Conservation (phyloP, 2,113 vertebrate genomes). For the Pungitius pungitius region DNA sequence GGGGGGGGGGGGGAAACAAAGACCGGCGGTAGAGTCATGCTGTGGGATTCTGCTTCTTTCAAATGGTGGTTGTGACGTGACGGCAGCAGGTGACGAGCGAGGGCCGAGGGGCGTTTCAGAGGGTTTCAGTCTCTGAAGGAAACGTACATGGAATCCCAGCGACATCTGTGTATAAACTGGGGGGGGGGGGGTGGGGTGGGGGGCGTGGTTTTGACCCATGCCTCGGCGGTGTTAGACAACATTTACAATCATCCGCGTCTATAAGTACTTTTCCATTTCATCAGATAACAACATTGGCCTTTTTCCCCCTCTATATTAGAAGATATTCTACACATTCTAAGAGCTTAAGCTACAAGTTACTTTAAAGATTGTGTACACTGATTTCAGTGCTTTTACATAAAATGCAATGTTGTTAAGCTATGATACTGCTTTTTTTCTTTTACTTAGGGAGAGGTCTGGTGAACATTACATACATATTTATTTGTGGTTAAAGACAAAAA, state of each 20-base stretch:
- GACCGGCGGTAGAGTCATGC: constrained; percentile 36
- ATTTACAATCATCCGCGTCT: no score
- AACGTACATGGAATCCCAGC: neutral
- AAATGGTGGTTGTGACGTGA: constrained; percentile 45
- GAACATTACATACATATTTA: no score
- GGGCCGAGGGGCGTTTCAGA: constrained; percentile 4
- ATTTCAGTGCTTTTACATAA: neutral
- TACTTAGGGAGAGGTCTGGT: neutral
- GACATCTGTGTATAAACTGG: neutral
- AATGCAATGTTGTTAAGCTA: neutral
- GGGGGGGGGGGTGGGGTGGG: no score
- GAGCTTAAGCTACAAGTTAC: no score
- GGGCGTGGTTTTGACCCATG: neutral
- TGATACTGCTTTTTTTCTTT: neutral
- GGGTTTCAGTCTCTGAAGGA: constrained; percentile 15
- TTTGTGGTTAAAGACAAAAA: no score
- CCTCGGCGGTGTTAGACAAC: neutral
- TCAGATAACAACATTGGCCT: neutral
- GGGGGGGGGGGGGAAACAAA: constrained; percentile 45
- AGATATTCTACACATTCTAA: no score
- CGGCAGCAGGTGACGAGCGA: neutral
- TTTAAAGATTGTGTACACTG: neutral
- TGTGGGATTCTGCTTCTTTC: constrained; percentile 37
- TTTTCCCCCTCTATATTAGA: neutral
- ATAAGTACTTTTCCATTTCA: no score